Evolutionary conservation across 2,888 invertebrate genomes (phyloP).

Genomic region (Trachelus troglodyta): DNA sequence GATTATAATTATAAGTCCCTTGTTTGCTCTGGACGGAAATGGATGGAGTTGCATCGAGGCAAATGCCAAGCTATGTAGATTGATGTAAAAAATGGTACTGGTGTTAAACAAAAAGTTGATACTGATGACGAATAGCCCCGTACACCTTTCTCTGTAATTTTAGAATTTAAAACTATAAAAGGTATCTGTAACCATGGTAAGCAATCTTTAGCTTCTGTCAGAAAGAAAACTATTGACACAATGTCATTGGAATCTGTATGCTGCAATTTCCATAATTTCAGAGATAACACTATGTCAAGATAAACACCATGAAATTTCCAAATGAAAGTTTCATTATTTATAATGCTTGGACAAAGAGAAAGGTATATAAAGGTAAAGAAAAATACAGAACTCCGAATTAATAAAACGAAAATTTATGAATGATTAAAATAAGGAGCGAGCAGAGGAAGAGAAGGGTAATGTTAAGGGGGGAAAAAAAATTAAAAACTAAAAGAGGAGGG

Average conservation of each 20-base stretch:
- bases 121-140: constrained; percentile 56
- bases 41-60: constrained; percentile 18
- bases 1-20: background rate
- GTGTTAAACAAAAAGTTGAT: constrained; percentile 41
- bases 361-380: background rate
- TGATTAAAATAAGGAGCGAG: background rate
- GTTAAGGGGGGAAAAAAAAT: constrained; percentile 39
- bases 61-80: constrained; percentile 27
- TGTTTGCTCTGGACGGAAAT: constrained; percentile 21
- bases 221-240: background rate
- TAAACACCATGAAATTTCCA: background rate
- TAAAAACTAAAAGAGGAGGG: constrained; percentile 13
- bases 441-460: constrained; percentile 34
- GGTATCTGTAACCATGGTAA: background rate
- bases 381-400: background rate
- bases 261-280: background rate
- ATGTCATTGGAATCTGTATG: background rate
- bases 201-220: background rate
- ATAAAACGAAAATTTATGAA: background rate
- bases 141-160: constrained; percentile 35
- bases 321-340: background rate
- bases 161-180: constrained; percentile 17
- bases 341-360: background rate
- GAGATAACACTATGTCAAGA: background rate
- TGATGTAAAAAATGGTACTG: constrained; percentile 32